Evolutionary conservation across 2,113 vertebrate genomes (phyloP), one percentile per base, ranked within the genome.

Genomic region (Phylloscopus trochiloides): DNA sequence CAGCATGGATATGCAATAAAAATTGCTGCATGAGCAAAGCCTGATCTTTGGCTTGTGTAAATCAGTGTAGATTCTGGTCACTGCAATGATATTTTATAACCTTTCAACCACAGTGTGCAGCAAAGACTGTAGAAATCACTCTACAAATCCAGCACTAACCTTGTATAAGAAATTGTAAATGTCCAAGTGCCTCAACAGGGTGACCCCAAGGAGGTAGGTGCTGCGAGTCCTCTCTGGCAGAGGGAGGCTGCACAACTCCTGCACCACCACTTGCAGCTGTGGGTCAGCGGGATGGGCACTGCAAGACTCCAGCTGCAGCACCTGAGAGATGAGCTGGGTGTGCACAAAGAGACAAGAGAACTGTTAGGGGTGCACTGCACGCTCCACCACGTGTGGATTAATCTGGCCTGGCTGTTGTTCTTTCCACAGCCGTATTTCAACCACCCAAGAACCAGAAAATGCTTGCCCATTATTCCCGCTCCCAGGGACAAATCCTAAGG

Each of bases 111-210:
- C 50, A 1, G 13, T 5, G 3, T 5, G 70, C 50, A 78, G 90
- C 62, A 83, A 50, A 50, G 84, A 29, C 47, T 34, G 43, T 0
- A 83, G 86, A 80, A 95, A 88, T 21, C 55, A 67, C 68, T 81
- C 65, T 9, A 50, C 81, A 94, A 71, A 82, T 24, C 47, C 78
- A 87, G 84, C 38, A 92, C 97, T 74, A 94, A 97, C 98, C 97
- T 98, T 98, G 92, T 98, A 98, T 3, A 97, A 94, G 82, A 98
- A 97, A 84, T 95, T 98, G 82, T 98, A 97, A 84, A 98, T 2
- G 92, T 98, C 98, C 68, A 99, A 24, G 71, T 99, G 98, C 42
- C 95, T 98, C 61, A 98, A 75, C 63, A 98, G 88, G 29, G 99
- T 98, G 83, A 99, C 50, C 6, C 97, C 96, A 6, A 99, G 95